phyloP scores from a whole-genome alignment of 2,797 vertebrate species.

The Momotus momota region DNA sequence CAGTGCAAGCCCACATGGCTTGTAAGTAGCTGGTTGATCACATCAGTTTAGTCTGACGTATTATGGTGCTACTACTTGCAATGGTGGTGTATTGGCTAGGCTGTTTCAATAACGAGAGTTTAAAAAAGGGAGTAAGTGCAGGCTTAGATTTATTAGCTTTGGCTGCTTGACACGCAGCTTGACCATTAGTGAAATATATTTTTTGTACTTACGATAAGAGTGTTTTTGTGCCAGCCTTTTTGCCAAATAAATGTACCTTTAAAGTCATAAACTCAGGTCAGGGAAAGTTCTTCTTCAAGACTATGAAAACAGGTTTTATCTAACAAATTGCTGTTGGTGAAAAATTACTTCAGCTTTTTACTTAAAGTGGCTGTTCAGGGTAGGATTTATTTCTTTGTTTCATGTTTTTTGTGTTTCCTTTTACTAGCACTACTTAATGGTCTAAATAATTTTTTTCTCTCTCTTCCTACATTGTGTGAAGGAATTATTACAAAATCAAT shows the following conservation, averaged over 20 bases:
- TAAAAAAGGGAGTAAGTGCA: background rate
- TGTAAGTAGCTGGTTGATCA: background rate
- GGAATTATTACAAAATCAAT: constrained; percentile 77
- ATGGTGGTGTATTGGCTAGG: background rate
- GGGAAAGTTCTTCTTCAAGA: constrained; percentile 31
- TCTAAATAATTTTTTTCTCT: constrained; percentile 56
- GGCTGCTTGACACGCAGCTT: background rate
- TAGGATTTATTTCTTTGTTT: constrained; percentile 77
- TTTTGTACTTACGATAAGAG: background rate
- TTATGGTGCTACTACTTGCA: background rate
- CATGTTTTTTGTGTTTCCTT: constrained; percentile 75
- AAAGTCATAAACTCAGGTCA: constrained; percentile 27
- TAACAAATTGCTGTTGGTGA: constrained; percentile 51
- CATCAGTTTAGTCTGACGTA: background rate
- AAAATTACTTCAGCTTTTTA: constrained; percentile 67
- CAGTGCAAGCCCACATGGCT: background rate
- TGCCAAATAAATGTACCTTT: constrained; percentile 37
- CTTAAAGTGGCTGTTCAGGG: constrained; percentile 52
- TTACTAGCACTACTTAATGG: constrained; percentile 73
- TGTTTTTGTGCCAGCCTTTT: background rate
- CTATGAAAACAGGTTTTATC: constrained; percentile 13
- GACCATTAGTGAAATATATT: background rate
- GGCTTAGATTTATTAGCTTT: background rate
- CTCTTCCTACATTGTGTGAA: constrained; percentile 27
- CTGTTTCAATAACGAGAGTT: background rate